Percentiles rank a stretch among this genome's conserved stretches.
These are phyloP conservation scores for Drosophila lutescens DNA, from an alignment of 2,888 invertebrate genomes.

Conservation along the genomic window DNA sequence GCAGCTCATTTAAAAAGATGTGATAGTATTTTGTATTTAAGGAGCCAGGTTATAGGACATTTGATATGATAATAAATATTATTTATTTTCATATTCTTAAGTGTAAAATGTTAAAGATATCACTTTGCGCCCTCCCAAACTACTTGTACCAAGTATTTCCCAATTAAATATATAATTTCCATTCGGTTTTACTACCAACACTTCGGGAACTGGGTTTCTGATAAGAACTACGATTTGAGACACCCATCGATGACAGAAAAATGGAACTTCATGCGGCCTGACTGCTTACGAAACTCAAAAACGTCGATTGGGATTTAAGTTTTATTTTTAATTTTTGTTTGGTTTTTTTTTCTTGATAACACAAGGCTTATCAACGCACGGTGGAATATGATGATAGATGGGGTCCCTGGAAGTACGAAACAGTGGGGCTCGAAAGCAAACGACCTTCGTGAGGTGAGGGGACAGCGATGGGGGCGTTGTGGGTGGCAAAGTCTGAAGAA, in stretches of 20 bases:
- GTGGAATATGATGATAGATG: constrained; percentile 23
- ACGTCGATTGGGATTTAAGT: constrained; percentile 16
- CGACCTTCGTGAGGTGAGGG: constrained; percentile 17
- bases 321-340: constrained; percentile 22
- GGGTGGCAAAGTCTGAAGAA: neutral
- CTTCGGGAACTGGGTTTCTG: constrained; percentile 1
- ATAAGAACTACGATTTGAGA: constrained; percentile 16
- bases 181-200: constrained; percentile 7
- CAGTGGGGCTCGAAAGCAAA: constrained; percentile 10
- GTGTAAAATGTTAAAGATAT: neutral
- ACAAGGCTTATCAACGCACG: neutral
- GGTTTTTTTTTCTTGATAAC: constrained; percentile 12
- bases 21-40: no score
- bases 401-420: constrained; percentile 6
- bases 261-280: constrained; percentile 9
- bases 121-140: neutral
- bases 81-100: no score
- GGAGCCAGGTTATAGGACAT: neutral
- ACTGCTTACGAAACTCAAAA: constrained; percentile 22
- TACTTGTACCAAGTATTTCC: constrained; percentile 1
- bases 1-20: neutral
- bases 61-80: neutral
- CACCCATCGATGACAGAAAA: constrained; percentile 17
- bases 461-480: neutral
- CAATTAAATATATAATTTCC: constrained; percentile 1